A percentile compares a stretch with the other conserved stretches of the same genome.
phyloP scores from a whole-genome alignment of 2,888 invertebrate species.

The Caenorhabditis uteleia region DNA sequence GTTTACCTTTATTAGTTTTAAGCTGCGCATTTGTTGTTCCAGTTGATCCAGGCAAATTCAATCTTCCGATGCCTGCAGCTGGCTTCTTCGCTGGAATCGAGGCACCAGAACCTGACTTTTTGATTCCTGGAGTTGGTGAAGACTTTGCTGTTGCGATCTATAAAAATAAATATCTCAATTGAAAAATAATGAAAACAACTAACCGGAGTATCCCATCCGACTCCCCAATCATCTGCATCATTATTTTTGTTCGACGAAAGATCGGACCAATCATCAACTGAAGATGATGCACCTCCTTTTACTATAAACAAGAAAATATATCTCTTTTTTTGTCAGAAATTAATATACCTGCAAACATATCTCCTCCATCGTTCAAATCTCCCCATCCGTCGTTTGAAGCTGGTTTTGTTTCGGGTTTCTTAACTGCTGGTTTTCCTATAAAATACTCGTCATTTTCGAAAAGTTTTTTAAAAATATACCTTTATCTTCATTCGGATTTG shows the following conservation, averaged over 20 bases:
- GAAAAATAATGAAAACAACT: neutral
- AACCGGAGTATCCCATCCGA: constrained; percentile 41
- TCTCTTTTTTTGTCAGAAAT: neutral
- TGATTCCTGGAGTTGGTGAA: constrained; percentile 19
- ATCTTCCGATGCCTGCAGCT: constrained; percentile 17
- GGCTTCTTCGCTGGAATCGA: neutral
- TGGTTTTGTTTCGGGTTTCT: constrained; percentile 12
- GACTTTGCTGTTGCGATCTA: constrained; percentile 32
- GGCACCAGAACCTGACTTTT: constrained; percentile 10
- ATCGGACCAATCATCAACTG: constrained; percentile 35
- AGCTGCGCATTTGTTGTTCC: constrained; percentile 10
- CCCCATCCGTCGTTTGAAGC: constrained; percentile 51
- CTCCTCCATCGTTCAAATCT: constrained; percentile 50
- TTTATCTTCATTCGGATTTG: constrained; percentile 12
- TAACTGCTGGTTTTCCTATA: constrained; percentile 1
- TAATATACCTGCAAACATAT: constrained; percentile 24
- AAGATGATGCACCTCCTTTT: neutral
- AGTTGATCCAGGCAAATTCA: constrained; percentile 18
- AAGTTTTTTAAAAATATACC: neutral
- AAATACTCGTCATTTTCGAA: too few relatives aligned
- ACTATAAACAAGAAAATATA: neutral
- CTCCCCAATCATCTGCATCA: constrained; percentile 39
- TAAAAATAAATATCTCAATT: neutral
- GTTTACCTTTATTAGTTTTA: constrained; percentile 16
- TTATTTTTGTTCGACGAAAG: constrained; percentile 10